Conservation (phyloP, 2,113 vertebrate species). For the Asarcornis scutulata region DNA sequence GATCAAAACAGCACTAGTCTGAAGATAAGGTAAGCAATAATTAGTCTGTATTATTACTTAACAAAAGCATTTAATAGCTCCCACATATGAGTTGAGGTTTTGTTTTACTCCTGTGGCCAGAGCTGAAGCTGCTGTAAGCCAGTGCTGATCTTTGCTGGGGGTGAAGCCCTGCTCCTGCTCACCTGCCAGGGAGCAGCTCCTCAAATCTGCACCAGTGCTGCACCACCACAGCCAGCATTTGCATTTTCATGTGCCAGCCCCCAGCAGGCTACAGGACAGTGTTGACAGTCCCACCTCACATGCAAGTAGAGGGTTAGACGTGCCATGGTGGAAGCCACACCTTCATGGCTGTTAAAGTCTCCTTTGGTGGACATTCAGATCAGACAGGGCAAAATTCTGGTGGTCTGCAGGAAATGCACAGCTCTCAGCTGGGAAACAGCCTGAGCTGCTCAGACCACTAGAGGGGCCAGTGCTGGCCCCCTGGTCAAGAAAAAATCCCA, state of each 20-base stretch:
- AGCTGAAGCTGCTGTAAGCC: background rate
- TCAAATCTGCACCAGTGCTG: background rate
- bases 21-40: background rate
- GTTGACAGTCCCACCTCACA: background rate
- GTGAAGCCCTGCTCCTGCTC: background rate
- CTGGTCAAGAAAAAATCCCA: background rate
- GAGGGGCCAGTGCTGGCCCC: background rate
- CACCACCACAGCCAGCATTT: background rate
- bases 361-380: background rate
- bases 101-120: background rate
- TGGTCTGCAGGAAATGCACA: background rate
- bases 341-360: background rate
- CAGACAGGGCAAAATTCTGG: background rate
- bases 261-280: background rate
- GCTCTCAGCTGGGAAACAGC: background rate
- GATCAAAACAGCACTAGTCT: background rate
- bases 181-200: background rate
- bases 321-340: background rate
- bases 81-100: background rate
- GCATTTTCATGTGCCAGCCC: background rate
- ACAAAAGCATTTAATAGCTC: background rate
- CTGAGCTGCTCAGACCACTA: background rate
- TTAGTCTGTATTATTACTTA: background rate
- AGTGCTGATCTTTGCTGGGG: accelerated
- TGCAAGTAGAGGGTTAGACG: background rate